A percentile compares a stretch with the other conserved stretches of the same genome.
Conservation (phyloP, 2,888 invertebrate species). For the Tetragonula carbonaria region DNA sequence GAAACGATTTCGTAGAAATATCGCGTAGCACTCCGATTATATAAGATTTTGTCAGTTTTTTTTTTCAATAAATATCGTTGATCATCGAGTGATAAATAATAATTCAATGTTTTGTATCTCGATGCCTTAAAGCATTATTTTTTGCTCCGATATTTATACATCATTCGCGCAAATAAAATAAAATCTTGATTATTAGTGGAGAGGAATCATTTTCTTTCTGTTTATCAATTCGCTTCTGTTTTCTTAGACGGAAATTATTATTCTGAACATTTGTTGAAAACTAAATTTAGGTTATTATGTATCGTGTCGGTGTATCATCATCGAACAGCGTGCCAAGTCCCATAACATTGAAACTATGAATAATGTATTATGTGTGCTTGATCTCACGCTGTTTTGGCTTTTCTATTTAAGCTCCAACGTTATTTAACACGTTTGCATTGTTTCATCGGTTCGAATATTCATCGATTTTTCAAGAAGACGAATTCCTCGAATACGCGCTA, state of each 20-base stretch:
- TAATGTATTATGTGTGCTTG: slow-evolving; percentile 29
- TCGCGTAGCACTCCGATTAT: accelerated
- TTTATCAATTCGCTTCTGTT: neutral
- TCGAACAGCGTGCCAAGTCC: slow-evolving; percentile 9
- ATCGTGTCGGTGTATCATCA: neutral
- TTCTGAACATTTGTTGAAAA: neutral
- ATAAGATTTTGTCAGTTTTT: neutral
- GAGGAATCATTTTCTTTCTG: neutral
- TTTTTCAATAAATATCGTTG: neutral
- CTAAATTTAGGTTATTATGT: neutral
- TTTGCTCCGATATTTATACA: no score
- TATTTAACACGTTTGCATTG: slow-evolving; percentile 14
- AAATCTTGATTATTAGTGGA: neutral
- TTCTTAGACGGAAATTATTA: neutral
- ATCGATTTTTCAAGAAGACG: slow-evolving; percentile 3
- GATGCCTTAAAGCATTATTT: neutral
- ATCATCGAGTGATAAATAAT: neutral
- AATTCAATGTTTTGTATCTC: neutral
- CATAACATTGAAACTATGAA: slow-evolving; percentile 5
- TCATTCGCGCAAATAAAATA: neutral
- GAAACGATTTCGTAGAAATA: neutral
- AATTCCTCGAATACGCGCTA: slow-evolving; percentile 17
- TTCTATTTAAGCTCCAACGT: slow-evolving; percentile 37
- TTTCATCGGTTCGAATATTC: slow-evolving; percentile 23
- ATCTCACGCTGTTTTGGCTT: slow-evolving; percentile 13